Conservation (phyloP, 2,797 vertebrate species). For the Hyperoplus lanceolatus region DNA sequence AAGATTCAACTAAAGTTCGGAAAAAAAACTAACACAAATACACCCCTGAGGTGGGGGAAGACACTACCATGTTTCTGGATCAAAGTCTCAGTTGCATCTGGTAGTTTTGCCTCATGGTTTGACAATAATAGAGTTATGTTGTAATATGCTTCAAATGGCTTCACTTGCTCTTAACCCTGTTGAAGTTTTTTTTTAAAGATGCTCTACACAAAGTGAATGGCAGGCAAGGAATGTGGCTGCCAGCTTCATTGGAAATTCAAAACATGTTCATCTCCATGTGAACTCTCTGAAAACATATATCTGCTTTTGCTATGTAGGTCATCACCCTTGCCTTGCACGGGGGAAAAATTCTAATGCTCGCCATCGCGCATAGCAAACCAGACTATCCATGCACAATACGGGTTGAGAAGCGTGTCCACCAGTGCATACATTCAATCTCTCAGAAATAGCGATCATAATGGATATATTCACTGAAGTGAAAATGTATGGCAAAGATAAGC, state of each 20-base stretch:
- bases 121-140: neutral
- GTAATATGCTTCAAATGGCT: neutral
- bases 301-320: slow-evolving; percentile 59
- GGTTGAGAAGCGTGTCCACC: slow-evolving; percentile 43
- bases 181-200: neutral
- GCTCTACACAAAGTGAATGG: neutral
- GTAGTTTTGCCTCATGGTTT: neutral
- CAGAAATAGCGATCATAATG: slow-evolving; percentile 61
- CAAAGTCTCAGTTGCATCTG: neutral
- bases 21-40: neutral
- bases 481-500: slow-evolving; percentile 55
- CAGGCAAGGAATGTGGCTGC: neutral
- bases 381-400: slow-evolving; percentile 32
- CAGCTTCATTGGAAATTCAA: slow-evolving; percentile 33
- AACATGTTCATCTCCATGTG: slow-evolving; percentile 39
- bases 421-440: slow-evolving; percentile 62
- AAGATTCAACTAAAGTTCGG: neutral
- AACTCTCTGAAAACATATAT: slow-evolving; percentile 46
- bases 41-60: neutral
- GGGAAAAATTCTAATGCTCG: slow-evolving; percentile 27
- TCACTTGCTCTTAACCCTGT: neutral
- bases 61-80: neutral
- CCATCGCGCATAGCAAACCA: slow-evolving; percentile 26
- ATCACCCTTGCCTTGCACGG: slow-evolving; percentile 27
- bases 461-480: slow-evolving; percentile 58